phyloP scores from a whole-genome alignment of 1,140 invertebrate species.

The Neotoxoptera formosana region DNA sequence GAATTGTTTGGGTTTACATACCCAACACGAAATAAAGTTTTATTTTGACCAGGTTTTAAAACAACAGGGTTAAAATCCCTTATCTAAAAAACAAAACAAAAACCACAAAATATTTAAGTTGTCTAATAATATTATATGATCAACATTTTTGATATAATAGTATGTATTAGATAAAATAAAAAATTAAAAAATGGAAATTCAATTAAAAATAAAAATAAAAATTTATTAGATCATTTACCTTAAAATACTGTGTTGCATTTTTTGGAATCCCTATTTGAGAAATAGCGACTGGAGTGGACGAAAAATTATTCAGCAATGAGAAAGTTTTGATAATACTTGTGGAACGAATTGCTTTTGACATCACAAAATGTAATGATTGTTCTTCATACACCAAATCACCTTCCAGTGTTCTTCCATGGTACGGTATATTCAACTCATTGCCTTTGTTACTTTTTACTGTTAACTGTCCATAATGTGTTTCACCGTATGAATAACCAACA shows the following conservation, averaged over 20 bases:
- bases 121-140: not conserved
- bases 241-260: slow-evolving; percentile 54
- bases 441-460: slow-evolving; percentile 50
- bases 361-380: slow-evolving; percentile 50
- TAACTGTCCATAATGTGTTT: slow-evolving; percentile 47
- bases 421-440: slow-evolving; percentile 43
- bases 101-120: not conserved
- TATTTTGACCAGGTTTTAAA: slow-evolving; percentile 52
- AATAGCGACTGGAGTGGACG: slow-evolving; percentile 50
- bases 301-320: slow-evolving; percentile 55
- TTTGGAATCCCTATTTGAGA: slow-evolving; percentile 48
- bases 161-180: not conserved
- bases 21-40: slow-evolving; percentile 54
- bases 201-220: not conserved
- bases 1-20: slow-evolving; percentile 54
- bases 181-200: not conserved
- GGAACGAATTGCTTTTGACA: slow-evolving; percentile 55
- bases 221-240: slow-evolving; percentile 7
- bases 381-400: slow-evolving; percentile 50
- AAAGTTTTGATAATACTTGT: slow-evolving; percentile 49
- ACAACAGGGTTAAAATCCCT: slow-evolving; percentile 53
- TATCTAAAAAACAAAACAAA: slow-evolving; percentile 24
- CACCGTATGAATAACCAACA: slow-evolving; percentile 51
- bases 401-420: slow-evolving; percentile 37
- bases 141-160: not conserved